A percentile compares a stretch with the other conserved stretches of the same genome.
Conservation (phyloP, 2,113 vertebrate species). For the Urocynchramus pylzowi region DNA sequence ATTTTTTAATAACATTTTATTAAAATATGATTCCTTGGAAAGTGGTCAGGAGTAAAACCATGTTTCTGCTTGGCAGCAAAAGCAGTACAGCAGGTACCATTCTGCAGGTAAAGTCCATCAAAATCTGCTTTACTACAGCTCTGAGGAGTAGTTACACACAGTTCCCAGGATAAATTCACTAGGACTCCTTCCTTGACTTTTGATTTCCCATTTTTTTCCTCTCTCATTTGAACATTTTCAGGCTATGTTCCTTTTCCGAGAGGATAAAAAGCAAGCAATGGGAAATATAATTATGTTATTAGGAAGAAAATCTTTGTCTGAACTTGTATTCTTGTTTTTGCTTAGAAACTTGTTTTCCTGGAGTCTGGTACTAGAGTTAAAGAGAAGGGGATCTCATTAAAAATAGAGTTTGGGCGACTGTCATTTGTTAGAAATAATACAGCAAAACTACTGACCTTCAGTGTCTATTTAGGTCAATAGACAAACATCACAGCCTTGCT, state of each 20-base stretch:
- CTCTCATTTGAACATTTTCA: neutral
- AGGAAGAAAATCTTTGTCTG: neutral
- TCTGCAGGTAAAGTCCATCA: slow-evolving; percentile 16
- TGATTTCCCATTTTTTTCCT: slow-evolving; percentile 3
- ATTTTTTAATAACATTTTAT: slow-evolving; percentile 49
- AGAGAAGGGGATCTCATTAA: slow-evolving; percentile 29
- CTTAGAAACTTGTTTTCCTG: neutral
- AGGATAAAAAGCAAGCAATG: neutral
- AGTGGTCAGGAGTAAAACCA: slow-evolving; percentile 17
- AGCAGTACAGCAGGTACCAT: neutral
- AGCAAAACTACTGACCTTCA: slow-evolving; percentile 29
- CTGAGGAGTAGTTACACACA: neutral
- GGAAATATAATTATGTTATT: slow-evolving; percentile 15
- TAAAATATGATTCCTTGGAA: slow-evolving; percentile 60
- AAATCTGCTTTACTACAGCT: slow-evolving; percentile 29
- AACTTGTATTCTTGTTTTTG: neutral
- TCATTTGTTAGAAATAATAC: slow-evolving; percentile 6
- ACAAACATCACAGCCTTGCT: neutral
- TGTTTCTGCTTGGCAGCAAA: slow-evolving; percentile 49
- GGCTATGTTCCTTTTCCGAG: neutral
- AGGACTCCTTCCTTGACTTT: neutral
- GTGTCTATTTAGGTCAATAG: slow-evolving; percentile 25
- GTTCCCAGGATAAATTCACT: slow-evolving; percentile 14
- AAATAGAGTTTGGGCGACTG: neutral
- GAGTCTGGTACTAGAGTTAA: neutral